phyloP scores from a whole-genome alignment of 1,140 invertebrate genomes.

The Coptotermes formosanus region DNA sequence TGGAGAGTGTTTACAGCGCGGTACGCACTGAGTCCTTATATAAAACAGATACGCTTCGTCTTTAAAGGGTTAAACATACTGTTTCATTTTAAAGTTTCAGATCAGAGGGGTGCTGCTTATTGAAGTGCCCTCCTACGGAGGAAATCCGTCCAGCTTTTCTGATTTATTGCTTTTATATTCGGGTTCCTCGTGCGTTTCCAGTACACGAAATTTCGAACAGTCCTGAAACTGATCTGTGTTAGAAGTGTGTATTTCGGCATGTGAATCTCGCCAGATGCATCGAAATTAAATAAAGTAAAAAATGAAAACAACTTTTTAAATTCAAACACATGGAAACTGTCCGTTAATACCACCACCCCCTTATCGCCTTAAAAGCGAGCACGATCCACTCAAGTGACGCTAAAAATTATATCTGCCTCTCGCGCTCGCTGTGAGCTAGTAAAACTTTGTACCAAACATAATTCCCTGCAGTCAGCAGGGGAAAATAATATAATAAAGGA shows the following conservation, averaged over 20 bases:
- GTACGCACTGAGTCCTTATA: too few relatives aligned
- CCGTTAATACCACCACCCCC: not conserved
- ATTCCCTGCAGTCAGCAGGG: not conserved
- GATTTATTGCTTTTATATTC: too few relatives aligned
- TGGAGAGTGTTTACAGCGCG: too few relatives aligned
- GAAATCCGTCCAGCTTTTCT: too few relatives aligned
- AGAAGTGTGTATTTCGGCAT: not conserved
- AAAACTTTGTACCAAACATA: slow-evolving; percentile 12
- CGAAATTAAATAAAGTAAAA: not conserved
- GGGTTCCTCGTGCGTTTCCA: too few relatives aligned
- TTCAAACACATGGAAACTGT: not conserved
- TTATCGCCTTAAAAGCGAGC: not conserved
- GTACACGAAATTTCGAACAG: too few relatives aligned
- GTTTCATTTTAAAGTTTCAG: too few relatives aligned
- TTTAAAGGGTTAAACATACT: too few relatives aligned
- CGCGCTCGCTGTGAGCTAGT: not conserved
- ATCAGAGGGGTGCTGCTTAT: too few relatives aligned
- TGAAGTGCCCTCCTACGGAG: too few relatives aligned
- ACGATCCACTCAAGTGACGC: not conserved
- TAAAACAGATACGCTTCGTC: too few relatives aligned
- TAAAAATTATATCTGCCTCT: not conserved
- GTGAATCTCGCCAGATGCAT: not conserved
- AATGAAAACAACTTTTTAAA: not conserved
- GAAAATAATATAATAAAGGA: slow-evolving; percentile 5
- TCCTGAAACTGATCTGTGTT: too few relatives aligned